phyloP scores from a whole-genome alignment of 1,140 invertebrate species.

The Ceratitis capitata region DNA sequence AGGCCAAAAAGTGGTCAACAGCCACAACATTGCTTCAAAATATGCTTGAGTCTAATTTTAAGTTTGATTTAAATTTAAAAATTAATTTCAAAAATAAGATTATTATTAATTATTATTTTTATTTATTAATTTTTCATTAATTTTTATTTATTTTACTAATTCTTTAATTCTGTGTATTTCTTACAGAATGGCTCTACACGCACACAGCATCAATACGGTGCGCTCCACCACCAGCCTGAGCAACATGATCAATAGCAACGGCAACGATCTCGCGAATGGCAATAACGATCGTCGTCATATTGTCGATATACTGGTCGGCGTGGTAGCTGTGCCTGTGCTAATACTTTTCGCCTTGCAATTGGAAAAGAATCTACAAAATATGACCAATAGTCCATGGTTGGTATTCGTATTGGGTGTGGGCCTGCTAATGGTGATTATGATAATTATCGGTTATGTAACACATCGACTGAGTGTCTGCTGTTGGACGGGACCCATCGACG shows the following conservation, averaged over 20 bases:
- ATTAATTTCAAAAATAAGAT: neutral
- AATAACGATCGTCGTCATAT: conserved; percentile 59
- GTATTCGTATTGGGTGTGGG: conserved; percentile 61
- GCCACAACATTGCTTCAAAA: too few species aligned
- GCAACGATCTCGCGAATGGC: conserved; percentile 44
- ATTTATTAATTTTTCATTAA: neutral
- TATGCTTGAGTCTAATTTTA: too few species aligned
- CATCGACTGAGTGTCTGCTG: conserved; percentile 64
- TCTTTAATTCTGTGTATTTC: neutral
- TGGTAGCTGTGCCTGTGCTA: conserved; percentile 60
- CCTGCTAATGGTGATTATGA: conserved; percentile 59
- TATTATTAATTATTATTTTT: neutral
- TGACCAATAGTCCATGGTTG: conserved; percentile 53
- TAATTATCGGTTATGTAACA: conserved; percentile 63
- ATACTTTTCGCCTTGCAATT: conserved; percentile 61
- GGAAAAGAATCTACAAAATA: conserved; percentile 61
- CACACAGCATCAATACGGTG: conserved; percentile 59
- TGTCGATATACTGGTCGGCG: conserved; percentile 58
- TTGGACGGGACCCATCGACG: conserved; percentile 63
- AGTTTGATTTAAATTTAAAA: too few species aligned
- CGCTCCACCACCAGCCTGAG: conserved; percentile 55
- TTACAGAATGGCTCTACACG: conserved; percentile 60
- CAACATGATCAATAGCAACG: conserved; percentile 50
- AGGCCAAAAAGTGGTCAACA: too few species aligned
- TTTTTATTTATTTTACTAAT: neutral